A percentile compares a stretch with the other conserved stretches of the same genome.
Evolutionary conservation across 2,888 invertebrate genomes (phyloP).

Genomic region (Taenaris catops): DNA sequence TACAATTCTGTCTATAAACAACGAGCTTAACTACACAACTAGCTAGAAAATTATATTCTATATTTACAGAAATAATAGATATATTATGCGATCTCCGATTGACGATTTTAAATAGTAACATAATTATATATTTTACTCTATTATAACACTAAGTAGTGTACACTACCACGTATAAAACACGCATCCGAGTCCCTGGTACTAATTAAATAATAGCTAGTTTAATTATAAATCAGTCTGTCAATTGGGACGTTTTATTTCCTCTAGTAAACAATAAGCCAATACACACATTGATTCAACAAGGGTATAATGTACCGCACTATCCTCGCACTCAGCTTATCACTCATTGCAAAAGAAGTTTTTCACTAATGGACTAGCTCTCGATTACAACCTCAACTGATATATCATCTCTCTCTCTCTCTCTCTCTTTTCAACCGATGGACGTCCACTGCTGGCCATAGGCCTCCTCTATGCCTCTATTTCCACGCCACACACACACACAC

Average conservation of each 20-base stretch:
- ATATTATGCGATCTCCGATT: constrained; percentile 74
- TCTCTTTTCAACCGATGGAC: too few relatives aligned
- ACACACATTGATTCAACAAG: constrained; percentile 55
- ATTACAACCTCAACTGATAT: too few relatives aligned
- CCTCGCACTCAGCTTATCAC: constrained; percentile 39
- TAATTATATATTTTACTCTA: constrained; percentile 70
- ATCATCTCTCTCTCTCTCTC: too few relatives aligned
- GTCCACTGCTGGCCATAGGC: too few relatives aligned
- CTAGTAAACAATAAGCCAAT: constrained; percentile 71
- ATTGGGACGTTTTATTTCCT: constrained; percentile 79
- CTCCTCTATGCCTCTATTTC: too few relatives aligned
- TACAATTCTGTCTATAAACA: constrained; percentile 72
- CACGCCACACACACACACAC: too few relatives aligned
- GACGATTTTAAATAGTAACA: constrained; percentile 73
- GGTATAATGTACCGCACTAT: constrained; percentile 38
- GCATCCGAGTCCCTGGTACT: constrained; percentile 73
- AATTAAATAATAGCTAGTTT: constrained; percentile 63
- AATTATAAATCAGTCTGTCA: constrained; percentile 78
- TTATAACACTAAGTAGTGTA: constrained; percentile 69
- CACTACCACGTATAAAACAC: constrained; percentile 79
- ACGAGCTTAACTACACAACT: constrained; percentile 45
- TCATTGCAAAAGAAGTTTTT: constrained; percentile 17
- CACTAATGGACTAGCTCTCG: too few relatives aligned
- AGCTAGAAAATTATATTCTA: constrained; percentile 55
- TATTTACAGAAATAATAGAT: constrained; percentile 77